A percentile compares a stretch with the other conserved stretches of the same genome.
Conservation (phyloP, 2,797 vertebrate genomes). For the Eulemur rubriventer region DNA sequence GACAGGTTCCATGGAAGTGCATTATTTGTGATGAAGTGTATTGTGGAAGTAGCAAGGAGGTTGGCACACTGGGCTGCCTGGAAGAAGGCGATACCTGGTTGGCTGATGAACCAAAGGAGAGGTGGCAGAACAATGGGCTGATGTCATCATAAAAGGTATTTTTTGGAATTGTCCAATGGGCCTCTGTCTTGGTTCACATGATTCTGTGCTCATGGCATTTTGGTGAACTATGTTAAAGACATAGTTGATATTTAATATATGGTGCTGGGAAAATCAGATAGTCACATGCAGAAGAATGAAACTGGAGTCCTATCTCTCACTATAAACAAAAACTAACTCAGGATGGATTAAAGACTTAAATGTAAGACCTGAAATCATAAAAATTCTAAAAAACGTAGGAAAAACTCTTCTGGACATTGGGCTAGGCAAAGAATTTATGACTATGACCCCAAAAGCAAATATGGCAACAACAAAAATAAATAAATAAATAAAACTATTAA, state of each 20-base stretch:
- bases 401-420: background rate
- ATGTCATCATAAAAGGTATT: background rate
- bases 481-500: background rate
- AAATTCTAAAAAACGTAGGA: background rate
- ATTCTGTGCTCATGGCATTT: background rate
- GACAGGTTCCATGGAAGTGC: background rate
- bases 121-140: background rate
- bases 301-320: background rate
- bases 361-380: background rate
- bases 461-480: background rate
- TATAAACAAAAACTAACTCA: background rate
- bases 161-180: background rate
- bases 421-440: background rate
- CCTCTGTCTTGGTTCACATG: background rate
- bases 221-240: background rate
- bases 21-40: background rate
- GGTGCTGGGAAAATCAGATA: background rate
- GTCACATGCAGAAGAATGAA: background rate
- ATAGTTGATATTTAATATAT: background rate
- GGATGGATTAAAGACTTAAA: background rate
- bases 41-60: background rate
- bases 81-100: background rate
- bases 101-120: background rate
- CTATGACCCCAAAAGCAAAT: background rate
- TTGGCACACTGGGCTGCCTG: background rate